phyloP scores from a whole-genome alignment of 2,888 invertebrate genomes.

The Julus scanicus region DNA sequence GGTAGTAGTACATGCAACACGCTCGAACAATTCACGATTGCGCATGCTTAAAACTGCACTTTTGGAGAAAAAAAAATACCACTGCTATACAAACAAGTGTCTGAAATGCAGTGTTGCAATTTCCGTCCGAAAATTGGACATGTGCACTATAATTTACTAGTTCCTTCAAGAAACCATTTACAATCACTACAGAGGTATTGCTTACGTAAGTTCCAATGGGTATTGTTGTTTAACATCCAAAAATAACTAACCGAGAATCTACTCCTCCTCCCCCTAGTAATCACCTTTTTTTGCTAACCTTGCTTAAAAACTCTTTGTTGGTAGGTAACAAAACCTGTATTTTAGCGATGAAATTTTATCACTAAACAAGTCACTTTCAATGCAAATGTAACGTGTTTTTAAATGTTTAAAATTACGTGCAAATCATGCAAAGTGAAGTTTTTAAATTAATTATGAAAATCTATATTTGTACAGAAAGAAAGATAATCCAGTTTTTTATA shows the following conservation, averaged over 20 bases:
- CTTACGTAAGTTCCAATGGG: slow-evolving; percentile 37
- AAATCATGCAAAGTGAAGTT: not conserved
- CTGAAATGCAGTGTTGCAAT: not conserved
- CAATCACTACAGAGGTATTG: slow-evolving; percentile 19
- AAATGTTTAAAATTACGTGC: not conserved
- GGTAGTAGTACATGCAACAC: not conserved
- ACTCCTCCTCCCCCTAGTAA: not conserved
- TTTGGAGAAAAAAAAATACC: not conserved
- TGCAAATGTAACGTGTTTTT: not conserved
- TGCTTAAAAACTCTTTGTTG: not conserved
- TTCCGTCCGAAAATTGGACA: slow-evolving; percentile 12
- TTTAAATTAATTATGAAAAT: not conserved
- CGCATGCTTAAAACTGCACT: not conserved
- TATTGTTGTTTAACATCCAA: not conserved
- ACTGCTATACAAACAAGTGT: not conserved
- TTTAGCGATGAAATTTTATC: not conserved
- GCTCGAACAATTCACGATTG: not conserved
- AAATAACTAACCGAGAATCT: slow-evolving; percentile 37
- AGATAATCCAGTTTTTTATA: too few relatives aligned
- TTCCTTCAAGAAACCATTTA: slow-evolving; percentile 9
- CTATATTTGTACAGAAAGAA: too few relatives aligned
- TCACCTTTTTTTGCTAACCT: not conserved
- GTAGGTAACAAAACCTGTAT: slow-evolving; percentile 38
- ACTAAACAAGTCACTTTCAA: not conserved
- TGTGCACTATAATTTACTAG: not conserved